Conservation (phyloP, 2,888 invertebrate genomes). For the Xylota sylvarum region DNA sequence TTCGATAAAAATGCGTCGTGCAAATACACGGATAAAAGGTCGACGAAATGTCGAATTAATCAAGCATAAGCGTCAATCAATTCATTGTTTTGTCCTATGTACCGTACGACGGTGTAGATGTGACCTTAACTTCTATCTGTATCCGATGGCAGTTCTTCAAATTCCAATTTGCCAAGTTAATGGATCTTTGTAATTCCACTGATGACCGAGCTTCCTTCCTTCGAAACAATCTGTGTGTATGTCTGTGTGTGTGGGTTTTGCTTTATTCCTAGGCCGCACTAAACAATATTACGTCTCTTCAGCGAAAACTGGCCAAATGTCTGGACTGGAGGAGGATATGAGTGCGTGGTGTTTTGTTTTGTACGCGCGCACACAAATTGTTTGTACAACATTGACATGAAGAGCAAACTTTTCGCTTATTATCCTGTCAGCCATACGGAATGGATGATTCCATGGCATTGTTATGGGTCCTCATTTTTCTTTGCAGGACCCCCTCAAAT, state of each 20-base stretch:
- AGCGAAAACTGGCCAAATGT: conserved; percentile 31
- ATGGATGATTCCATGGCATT: conserved; percentile 50
- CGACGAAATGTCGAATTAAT: conserved; percentile 33
- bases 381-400: conserved; percentile 31
- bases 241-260: not conserved
- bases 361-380: conserved; percentile 8
- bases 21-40: conserved; percentile 32
- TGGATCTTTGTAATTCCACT: conserved; percentile 51
- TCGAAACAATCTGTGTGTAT: not conserved
- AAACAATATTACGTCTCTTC: conserved; percentile 29
- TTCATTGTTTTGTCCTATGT: conserved; percentile 21
- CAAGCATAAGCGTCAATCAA: conserved; percentile 61
- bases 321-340: too few species aligned
- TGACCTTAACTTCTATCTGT: conserved; percentile 23
- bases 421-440: conserved; percentile 52
- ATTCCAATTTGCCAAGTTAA: conserved; percentile 68
- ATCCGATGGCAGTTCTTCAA: conserved; percentile 17
- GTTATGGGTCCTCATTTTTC: conserved; percentile 27
- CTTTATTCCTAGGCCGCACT: conserved; percentile 9
- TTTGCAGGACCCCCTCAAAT: not conserved
- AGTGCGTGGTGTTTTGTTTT: conserved; percentile 1
- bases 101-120: not conserved
- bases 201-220: conserved; percentile 34
- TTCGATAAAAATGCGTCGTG: conserved; percentile 35
- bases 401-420: conserved; percentile 58